Percentiles rank a stretch among this genome's conserved stretches.
These are phyloP conservation scores for Trichopria drosophilae DNA, from an alignment of 2,888 invertebrate species.

Conservation along the genomic window DNA sequence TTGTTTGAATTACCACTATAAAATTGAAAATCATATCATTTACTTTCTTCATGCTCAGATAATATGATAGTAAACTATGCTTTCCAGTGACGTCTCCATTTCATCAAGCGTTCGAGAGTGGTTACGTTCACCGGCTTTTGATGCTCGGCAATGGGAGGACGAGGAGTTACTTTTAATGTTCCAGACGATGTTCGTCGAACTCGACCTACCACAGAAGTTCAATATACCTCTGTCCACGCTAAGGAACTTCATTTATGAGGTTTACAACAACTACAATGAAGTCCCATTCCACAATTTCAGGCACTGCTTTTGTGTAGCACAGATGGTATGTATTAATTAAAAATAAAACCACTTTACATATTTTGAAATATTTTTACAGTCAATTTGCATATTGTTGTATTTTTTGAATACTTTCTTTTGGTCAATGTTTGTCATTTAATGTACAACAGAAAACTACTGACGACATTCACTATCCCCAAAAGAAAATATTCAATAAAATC, in stretches of 20 bases:
- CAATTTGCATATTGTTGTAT: too few relatives aligned
- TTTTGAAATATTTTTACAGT: too few relatives aligned
- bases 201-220: conserved; percentile 74
- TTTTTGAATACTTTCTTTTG: too few relatives aligned
- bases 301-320: conserved; percentile 84
- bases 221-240: conserved; percentile 72
- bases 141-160: conserved; percentile 82
- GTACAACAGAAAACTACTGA: background rate
- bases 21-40: background rate
- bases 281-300: conserved; percentile 87
- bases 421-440: too few relatives aligned
- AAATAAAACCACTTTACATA: too few relatives aligned
- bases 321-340: conserved; percentile 69
- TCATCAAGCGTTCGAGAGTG: conserved; percentile 67
- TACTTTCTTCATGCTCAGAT: too few relatives aligned
- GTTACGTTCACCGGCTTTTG: conserved; percentile 73
- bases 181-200: conserved; percentile 80
- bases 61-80: too few relatives aligned
- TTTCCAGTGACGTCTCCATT: conserved; percentile 66
- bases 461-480: background rate
- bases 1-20: background rate
- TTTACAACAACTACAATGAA: conserved; percentile 81
- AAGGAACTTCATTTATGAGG: conserved; percentile 73
- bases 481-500: too few relatives aligned
- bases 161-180: conserved; percentile 76